Evolutionary conservation across 23 tunicate species (phyloP).

Genomic region (Halocynthia aurantium): DNA sequence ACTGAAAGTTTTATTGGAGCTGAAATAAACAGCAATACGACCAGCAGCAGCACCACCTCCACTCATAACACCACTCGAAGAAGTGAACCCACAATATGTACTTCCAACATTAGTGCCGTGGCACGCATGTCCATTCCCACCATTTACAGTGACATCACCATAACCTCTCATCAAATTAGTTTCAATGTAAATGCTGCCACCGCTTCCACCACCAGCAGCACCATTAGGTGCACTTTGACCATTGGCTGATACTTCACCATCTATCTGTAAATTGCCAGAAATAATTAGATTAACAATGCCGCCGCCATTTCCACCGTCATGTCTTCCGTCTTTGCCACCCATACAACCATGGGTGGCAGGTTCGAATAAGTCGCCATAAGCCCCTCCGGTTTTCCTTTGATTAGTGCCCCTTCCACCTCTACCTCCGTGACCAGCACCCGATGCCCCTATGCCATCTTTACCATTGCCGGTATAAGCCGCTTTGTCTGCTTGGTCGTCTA

Average conservation of each 20-base stretch:
- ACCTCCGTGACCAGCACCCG: conserved; percentile 26
- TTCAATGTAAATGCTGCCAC: conserved; percentile 26
- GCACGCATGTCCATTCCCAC: conserved; percentile 22
- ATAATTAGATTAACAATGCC: not conserved
- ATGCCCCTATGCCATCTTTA: conserved; percentile 1
- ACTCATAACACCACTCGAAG: conserved; percentile 3
- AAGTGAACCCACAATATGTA: not conserved
- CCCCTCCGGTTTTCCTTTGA: conserved; percentile 14
- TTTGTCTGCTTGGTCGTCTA: not conserved
- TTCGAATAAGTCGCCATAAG: conserved; percentile 18
- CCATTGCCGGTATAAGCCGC: conserved; percentile 6
- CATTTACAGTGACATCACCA: conserved; percentile 32
- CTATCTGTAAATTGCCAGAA: conserved; percentile 21
- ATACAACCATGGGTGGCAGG: conserved; percentile 16
- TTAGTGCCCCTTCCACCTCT: conserved; percentile 18
- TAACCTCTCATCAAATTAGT: conserved; percentile 24
- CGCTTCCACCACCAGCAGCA: conserved; percentile 31
- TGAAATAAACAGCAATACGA: conserved; percentile 24
- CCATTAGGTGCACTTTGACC: conserved; percentile 13
- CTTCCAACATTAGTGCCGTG: not conserved
- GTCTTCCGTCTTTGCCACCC: conserved; percentile 14
- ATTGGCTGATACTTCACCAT: conserved; percentile 18
- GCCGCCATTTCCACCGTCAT: conserved; percentile 11
- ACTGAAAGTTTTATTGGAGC: conserved; percentile 21
- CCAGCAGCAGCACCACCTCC: conserved; percentile 38